Evolutionary conservation across 2,113 vertebrate genomes (phyloP).

Genomic region (Lophotis ruficrista): DNA sequence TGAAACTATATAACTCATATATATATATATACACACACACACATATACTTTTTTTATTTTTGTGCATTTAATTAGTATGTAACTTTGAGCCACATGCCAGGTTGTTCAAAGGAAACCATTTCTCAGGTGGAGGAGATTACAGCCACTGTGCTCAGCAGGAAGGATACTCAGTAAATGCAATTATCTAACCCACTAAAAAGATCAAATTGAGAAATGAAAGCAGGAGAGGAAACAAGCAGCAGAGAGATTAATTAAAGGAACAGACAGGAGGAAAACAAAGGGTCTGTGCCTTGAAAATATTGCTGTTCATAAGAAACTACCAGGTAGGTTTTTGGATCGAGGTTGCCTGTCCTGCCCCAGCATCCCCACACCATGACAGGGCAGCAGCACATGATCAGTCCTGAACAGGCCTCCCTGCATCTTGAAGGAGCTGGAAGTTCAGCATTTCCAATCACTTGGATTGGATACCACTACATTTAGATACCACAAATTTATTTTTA

Average conservation of each 20-base stretch:
- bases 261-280: not conserved
- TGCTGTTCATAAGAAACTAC: not conserved
- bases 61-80: not conserved
- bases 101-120: conserved; percentile 25
- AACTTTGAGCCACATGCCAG: not conserved
- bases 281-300: not conserved
- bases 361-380: not conserved
- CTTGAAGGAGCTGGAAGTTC: not conserved
- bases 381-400: not conserved
- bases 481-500: not conserved
- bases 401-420: too few species aligned
- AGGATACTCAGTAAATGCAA: conserved; percentile 44
- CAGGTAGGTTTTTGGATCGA: not conserved
- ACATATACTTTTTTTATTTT: not conserved
- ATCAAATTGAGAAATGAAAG: conserved; percentile 41
- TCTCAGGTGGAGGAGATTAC: conserved; percentile 29
- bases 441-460: not conserved
- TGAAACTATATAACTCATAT: not conserved
- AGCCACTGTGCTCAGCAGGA: not conserved
- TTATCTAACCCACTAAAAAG: conserved; percentile 48
- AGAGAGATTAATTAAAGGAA: conserved; percentile 34
- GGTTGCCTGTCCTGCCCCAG: not conserved
- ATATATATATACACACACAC: accelerated
- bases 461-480: not conserved
- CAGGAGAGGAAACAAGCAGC: conserved; percentile 26